Percentiles rank a stretch among this genome's conserved stretches.
Evolutionary conservation across 2,888 invertebrate genomes (phyloP).

Genomic region (Metalampra italica): DNA sequence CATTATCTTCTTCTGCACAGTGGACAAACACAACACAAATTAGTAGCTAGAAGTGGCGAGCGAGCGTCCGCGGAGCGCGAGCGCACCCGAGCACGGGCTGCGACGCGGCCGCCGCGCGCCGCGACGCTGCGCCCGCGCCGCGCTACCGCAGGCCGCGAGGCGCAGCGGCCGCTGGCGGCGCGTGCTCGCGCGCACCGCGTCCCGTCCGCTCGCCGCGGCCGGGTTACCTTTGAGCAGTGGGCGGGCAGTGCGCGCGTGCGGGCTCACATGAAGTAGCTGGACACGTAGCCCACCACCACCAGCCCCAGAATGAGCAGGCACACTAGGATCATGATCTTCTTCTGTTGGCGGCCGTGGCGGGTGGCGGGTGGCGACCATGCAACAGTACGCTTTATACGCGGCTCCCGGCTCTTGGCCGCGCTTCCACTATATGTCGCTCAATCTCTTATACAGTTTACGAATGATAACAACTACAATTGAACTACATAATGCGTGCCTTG

Average conservation of each 20-base stretch:
- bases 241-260: constrained; percentile 36
- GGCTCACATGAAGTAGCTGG: constrained; percentile 79
- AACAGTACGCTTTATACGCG: constrained; percentile 69
- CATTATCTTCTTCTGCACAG: constrained; percentile 95
- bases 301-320: constrained; percentile 91
- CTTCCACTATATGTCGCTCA: constrained; percentile 25
- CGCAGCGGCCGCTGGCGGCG: too few relatives aligned
- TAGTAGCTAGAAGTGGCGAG: constrained; percentile 54
- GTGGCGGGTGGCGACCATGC: constrained; percentile 49
- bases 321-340: constrained; percentile 95
- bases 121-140: too few relatives aligned
- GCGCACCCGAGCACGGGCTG: constrained; percentile 11
- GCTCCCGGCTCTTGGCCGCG: constrained; percentile 27
- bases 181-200: constrained; percentile 16
- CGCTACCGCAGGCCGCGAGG: too few relatives aligned
- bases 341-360: constrained; percentile 79
- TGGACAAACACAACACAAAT: constrained; percentile 71
- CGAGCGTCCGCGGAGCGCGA: constrained; percentile 39
- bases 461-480: background rate
- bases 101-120: background rate
- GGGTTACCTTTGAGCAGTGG: constrained; percentile 68
- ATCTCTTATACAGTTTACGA: constrained; percentile 23
- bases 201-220: constrained; percentile 39
- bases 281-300: constrained; percentile 86
- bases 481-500: constrained; percentile 14